A percentile compares a stretch with the other conserved stretches of the same genome.
These are phyloP conservation scores for Oscheius sp. DNA, from an alignment of 1,140 invertebrate species.

Conservation along the genomic window DNA sequence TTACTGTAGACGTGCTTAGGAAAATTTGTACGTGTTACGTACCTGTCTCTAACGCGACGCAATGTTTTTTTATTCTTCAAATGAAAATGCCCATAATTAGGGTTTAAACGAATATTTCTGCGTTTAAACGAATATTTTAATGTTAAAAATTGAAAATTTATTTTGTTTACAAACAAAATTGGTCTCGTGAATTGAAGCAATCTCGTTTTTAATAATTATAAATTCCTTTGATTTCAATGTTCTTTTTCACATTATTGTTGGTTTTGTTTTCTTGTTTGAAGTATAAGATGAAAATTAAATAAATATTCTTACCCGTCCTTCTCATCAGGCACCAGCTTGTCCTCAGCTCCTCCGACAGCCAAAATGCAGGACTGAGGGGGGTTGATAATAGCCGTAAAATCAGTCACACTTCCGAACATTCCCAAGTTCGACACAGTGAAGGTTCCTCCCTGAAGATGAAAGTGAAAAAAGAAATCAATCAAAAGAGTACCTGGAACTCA, in stretches of 20 bases:
- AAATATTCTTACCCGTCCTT: constrained; percentile 43
- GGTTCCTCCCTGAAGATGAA: constrained; percentile 68
- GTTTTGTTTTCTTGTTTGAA: no score
- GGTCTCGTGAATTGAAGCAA: neutral
- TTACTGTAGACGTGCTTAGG: no score
- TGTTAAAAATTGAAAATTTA: neutral
- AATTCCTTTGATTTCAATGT: neutral
- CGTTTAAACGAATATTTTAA: neutral
- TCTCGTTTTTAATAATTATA: neutral
- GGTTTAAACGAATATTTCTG: no score
- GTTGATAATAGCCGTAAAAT: constrained; percentile 72
- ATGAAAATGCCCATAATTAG: no score
- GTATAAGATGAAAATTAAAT: neutral
- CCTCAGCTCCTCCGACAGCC: constrained; percentile 69
- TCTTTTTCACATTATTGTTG: no score
- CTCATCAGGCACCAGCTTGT: constrained; percentile 65
- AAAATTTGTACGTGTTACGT: no score
- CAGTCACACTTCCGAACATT: constrained; percentile 82
- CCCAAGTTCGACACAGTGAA: constrained; percentile 90
- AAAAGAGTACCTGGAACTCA: constrained; percentile 84
- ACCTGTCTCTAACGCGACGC: no score
- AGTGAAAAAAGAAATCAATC: neutral
- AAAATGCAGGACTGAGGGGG: constrained; percentile 73
- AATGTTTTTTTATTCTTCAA: no score
- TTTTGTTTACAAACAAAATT: neutral